A percentile compares a stretch with the other conserved stretches of the same genome.
Evolutionary conservation across 2,113 vertebrate species (phyloP).

Genomic region (Chaetops frenatus): DNA sequence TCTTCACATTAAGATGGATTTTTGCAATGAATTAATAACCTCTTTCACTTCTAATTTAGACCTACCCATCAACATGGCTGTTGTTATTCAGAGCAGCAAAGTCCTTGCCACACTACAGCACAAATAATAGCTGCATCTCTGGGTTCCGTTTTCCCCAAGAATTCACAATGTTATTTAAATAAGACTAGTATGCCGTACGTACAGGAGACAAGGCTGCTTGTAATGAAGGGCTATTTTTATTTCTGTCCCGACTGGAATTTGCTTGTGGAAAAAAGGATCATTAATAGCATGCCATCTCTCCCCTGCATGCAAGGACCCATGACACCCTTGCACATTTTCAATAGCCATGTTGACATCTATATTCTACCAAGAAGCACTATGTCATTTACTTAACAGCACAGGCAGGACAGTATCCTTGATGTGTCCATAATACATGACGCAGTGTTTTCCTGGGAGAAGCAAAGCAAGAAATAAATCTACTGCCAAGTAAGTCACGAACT

Average conservation of each 20-base stretch:
- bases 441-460: not conserved
- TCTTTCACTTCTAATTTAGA: slow-evolving; percentile 51
- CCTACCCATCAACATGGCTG: not conserved
- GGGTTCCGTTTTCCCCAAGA: not conserved
- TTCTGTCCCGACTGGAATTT: not conserved
- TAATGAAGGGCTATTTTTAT: slow-evolving; percentile 23
- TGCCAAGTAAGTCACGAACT: not conserved
- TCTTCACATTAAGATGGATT: not conserved
- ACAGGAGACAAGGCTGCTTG: not conserved
- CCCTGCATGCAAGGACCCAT: not conserved
- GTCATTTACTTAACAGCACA: not conserved
- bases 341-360: slow-evolving; percentile 14
- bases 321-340: not conserved
- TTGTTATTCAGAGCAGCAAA: slow-evolving; percentile 40
- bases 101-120: not conserved
- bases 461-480: not conserved
- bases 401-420: not conserved
- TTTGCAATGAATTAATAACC: slow-evolving; percentile 21
- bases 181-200: not conserved
- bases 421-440: not conserved
- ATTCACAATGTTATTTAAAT: slow-evolving; percentile 19
- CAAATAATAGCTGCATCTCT: slow-evolving; percentile 5
- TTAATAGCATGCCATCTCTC: not conserved
- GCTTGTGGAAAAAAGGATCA: not conserved
- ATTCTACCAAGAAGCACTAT: not conserved